A percentile compares a stretch with the other conserved stretches of the same genome.
Evolutionary conservation across 2,113 vertebrate genomes (phyloP).

Genomic region (Ammodytes marinus): DNA sequence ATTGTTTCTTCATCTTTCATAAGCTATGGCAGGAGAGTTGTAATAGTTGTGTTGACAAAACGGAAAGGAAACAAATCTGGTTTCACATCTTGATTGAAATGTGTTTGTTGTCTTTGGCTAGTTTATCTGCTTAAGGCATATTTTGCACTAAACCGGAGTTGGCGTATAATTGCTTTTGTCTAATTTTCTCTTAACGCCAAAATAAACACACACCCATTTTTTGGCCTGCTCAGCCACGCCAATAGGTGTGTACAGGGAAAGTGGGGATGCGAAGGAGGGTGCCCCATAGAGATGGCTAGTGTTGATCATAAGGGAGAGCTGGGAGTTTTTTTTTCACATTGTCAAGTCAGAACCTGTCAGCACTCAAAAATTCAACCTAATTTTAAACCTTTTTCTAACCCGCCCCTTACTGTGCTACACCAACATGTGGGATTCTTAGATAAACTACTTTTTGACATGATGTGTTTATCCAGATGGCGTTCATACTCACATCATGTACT

Average conservation of each 20-base stretch:
- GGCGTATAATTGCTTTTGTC: not conserved
- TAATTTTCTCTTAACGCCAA: not conserved
- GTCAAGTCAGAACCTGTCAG: constrained; percentile 50
- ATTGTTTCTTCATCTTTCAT: not conserved
- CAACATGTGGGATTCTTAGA: constrained; percentile 26
- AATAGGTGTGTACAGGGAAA: constrained; percentile 64
- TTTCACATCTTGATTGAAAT: not conserved
- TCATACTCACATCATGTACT: too few relatives aligned
- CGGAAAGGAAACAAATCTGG: not conserved
- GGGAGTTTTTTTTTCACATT: constrained; percentile 27
- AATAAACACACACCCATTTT: constrained; percentile 42
- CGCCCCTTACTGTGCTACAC: not conserved
- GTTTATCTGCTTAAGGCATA: not conserved
- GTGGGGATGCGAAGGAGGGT: constrained; percentile 30
- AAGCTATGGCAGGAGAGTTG: not conserved
- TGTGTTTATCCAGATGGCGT: constrained; percentile 42
- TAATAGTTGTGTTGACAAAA: not conserved
- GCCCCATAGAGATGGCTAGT: constrained; percentile 28
- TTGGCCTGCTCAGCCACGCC: constrained; percentile 36
- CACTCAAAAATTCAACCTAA: constrained; percentile 11
- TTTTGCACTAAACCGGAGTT: not conserved
- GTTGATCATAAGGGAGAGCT: constrained; percentile 44
- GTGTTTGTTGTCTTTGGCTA: not conserved
- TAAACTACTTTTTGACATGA: not conserved
- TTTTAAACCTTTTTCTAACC: constrained; percentile 9